Evolutionary conservation across 2,888 invertebrate species (phyloP).

Genomic region (Sphaerophoria rueppellii): DNA sequence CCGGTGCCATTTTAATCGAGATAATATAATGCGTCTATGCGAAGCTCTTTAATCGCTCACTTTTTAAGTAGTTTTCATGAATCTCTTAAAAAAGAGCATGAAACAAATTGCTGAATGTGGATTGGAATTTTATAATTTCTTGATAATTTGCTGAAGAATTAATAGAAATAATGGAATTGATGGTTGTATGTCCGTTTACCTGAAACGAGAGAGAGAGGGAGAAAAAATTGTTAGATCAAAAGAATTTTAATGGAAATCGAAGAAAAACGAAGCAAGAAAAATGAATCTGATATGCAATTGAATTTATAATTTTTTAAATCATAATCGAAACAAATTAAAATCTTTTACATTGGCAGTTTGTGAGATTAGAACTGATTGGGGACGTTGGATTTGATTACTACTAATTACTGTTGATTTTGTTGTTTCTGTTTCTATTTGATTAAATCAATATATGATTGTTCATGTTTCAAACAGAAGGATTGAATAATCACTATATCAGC

Average conservation of each 20-base stretch:
- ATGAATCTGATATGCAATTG: conserved; percentile 34
- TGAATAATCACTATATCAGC: too few species aligned
- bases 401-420: not conserved
- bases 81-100: too few species aligned
- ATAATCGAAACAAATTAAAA: conserved; percentile 45
- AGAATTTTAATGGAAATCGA: conserved; percentile 65
- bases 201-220: conserved; percentile 48
- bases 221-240: conserved; percentile 42
- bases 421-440: not conserved
- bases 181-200: conserved; percentile 57
- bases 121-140: conserved; percentile 70
- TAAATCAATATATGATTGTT: too few species aligned
- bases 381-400: conserved; percentile 19
- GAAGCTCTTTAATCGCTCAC: conserved; percentile 42
- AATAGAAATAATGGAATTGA: conserved; percentile 51
- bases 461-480: too few species aligned
- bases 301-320: conserved; percentile 9
- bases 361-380: conserved; percentile 13
- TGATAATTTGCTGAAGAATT: conserved; percentile 60
- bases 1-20: not conserved
- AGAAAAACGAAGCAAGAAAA: not conserved
- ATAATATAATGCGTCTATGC: not conserved
- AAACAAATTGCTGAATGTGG: conserved; percentile 66
- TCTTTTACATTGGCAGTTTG: conserved; percentile 35
- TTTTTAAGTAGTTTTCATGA: conserved; percentile 15